These are phyloP conservation scores for Bovichtus diacanthus DNA, from an alignment of 2,797 vertebrate species.

Conservation along the genomic window DNA sequence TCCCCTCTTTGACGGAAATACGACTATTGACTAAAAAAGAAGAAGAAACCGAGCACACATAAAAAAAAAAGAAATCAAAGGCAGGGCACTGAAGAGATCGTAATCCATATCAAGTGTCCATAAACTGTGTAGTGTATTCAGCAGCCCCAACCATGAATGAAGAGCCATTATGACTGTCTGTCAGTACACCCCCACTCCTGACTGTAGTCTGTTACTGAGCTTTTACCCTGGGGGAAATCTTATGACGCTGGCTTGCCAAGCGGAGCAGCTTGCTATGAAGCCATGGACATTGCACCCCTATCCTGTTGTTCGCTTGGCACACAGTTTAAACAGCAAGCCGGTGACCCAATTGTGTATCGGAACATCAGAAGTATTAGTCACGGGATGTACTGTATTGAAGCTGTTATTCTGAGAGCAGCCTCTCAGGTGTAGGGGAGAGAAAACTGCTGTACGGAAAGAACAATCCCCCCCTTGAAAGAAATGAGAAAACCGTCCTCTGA, in stretches of 20 bases:
- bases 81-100: not conserved
- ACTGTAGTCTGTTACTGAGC: slow-evolving; percentile 56
- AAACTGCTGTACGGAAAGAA: slow-evolving; percentile 28
- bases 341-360: slow-evolving; percentile 73
- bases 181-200: slow-evolving; percentile 36
- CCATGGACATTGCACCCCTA: slow-evolving; percentile 60
- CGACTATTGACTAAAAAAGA: not conserved
- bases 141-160: slow-evolving; percentile 29
- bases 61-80: slow-evolving; percentile 13
- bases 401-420: slow-evolving; percentile 43
- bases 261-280: slow-evolving; percentile 69
- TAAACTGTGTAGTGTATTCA: not conserved
- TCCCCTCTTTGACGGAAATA: slow-evolving; percentile 8
- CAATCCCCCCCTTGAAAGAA: slow-evolving; percentile 35
- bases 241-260: slow-evolving; percentile 66
- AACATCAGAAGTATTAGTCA: slow-evolving; percentile 63
- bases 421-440: slow-evolving; percentile 51
- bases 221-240: slow-evolving; percentile 61
- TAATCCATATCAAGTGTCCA: slow-evolving; percentile 33
- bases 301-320: slow-evolving; percentile 71
- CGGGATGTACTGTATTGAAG: slow-evolving; percentile 38
- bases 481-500: slow-evolving; percentile 24
- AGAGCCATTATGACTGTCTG: slow-evolving; percentile 54
- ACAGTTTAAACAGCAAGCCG: slow-evolving; percentile 55
- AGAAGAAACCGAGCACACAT: not conserved